These are phyloP conservation scores for Zosterops borbonicus DNA, from an alignment of 2,113 vertebrate species.

Conservation along the genomic window DNA sequence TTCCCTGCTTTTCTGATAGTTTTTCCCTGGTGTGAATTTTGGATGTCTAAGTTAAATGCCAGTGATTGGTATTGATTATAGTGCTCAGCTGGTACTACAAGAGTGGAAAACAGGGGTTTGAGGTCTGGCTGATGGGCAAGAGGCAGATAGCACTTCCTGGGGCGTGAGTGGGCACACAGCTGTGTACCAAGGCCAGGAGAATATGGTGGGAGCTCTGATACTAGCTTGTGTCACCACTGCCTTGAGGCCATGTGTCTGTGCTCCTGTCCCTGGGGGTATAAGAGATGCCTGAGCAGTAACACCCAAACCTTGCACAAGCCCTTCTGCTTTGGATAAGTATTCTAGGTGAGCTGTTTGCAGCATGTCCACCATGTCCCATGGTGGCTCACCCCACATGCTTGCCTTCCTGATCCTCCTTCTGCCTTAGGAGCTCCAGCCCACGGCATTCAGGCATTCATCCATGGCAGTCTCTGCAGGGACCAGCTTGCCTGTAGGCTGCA, in stretches of 20 bases:
- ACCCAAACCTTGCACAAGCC: background rate
- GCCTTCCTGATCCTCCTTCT: background rate
- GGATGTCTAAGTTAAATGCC: background rate
- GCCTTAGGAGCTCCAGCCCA: background rate
- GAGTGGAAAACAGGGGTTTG: background rate
- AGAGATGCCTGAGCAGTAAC: background rate
- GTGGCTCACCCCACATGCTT: accelerated
- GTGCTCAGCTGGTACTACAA: background rate
- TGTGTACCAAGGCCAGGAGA: background rate
- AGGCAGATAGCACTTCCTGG: background rate
- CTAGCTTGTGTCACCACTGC: background rate
- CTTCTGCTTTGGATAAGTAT: background rate
- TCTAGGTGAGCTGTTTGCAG: background rate
- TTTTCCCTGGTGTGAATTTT: background rate
- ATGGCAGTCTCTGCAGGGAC: background rate
- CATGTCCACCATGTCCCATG: background rate
- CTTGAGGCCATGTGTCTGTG: background rate
- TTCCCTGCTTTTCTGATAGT: background rate
- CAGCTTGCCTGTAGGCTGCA: conserved; percentile 17
- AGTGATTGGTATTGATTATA: background rate
- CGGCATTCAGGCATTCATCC: background rate
- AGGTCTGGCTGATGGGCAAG: background rate
- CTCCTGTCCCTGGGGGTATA: background rate
- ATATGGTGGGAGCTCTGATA: background rate
- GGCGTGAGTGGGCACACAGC: background rate